Conservation (phyloP, 2,797 vertebrate genomes). For the Lepilemur septentrionalis region DNA sequence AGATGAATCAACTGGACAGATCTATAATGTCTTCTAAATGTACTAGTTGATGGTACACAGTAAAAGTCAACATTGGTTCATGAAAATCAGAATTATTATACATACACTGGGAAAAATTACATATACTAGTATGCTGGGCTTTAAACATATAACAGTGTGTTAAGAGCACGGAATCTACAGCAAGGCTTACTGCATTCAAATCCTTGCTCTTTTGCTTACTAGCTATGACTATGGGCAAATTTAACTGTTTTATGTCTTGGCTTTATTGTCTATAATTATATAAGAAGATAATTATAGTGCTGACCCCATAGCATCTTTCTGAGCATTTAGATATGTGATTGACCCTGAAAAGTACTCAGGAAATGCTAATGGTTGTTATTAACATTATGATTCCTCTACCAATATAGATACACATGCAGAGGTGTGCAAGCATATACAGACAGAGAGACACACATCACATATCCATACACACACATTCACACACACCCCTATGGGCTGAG, state of each 20-base stretch:
- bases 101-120: neutral
- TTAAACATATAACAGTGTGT: neutral
- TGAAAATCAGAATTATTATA: neutral
- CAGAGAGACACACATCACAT: neutral
- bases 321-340: neutral
- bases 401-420: neutral
- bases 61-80: neutral
- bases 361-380: neutral
- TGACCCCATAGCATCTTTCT: neutral
- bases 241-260: neutral
- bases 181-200: neutral
- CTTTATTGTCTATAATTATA: neutral
- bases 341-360: neutral
- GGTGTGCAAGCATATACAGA: fast-evolving
- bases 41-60: neutral
- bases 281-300: neutral
- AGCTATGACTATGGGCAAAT: neutral
- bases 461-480: neutral
- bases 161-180: neutral
- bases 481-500: no score
- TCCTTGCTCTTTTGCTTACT: neutral
- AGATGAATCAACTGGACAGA: no score
- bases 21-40: neutral
- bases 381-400: neutral
- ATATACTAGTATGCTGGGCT: neutral